These are phyloP conservation scores for Flexamia atlantica DNA, from an alignment of 2,888 invertebrate species.

Conservation along the genomic window DNA sequence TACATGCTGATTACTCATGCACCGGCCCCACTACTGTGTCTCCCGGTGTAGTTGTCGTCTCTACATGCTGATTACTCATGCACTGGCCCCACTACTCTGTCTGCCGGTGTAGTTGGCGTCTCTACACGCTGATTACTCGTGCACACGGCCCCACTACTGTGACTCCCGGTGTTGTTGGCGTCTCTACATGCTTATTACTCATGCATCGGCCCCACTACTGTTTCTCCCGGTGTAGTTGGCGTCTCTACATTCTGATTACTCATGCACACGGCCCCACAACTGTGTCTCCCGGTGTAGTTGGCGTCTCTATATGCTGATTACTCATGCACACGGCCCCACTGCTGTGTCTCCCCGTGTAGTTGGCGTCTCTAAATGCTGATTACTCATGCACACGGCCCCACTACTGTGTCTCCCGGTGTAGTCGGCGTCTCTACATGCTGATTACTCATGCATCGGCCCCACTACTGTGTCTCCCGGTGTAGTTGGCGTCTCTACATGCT, in stretches of 20 bases:
- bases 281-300: background rate
- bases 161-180: background rate
- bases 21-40: background rate
- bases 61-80: background rate
- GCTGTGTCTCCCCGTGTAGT: background rate
- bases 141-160: background rate
- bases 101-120: too few species aligned
- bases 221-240: background rate
- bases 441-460: background rate
- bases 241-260: background rate
- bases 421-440: background rate
- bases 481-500: background rate
- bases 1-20: constrained; percentile 1
- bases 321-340: background rate
- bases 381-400: background rate
- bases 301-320: background rate
- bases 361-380: background rate
- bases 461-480: too few species aligned
- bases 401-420: background rate
- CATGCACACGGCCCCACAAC: background rate
- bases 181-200: background rate
- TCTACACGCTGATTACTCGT: background rate
- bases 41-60: background rate
- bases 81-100: background rate
- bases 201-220: background rate